Evolutionary conservation across 2,888 invertebrate genomes (phyloP).

Genomic region (Zaprionus bogoriensis): DNA sequence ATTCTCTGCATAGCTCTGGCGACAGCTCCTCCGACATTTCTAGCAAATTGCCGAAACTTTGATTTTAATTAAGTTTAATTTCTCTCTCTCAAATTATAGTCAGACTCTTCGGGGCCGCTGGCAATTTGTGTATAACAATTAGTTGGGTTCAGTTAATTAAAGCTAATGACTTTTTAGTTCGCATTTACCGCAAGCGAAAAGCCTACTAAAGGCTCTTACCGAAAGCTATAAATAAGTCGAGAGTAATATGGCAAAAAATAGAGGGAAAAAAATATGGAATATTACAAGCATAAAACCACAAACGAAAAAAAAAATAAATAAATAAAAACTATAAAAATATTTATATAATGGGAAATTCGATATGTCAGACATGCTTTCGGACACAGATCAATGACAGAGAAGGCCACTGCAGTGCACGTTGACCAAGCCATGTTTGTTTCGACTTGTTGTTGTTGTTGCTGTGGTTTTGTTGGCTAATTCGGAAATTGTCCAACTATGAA

Average conservation of each 20-base stretch:
- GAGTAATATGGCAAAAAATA: background rate
- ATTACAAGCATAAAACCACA: too few species aligned
- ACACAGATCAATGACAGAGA: slow-evolving; percentile 65
- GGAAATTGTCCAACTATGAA: slow-evolving; percentile 46
- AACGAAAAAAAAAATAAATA: too few species aligned
- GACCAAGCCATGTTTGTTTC: slow-evolving; percentile 14
- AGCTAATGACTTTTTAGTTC: slow-evolving; percentile 40
- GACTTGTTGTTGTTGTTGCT: slow-evolving; percentile 23
- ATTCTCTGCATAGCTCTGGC: background rate
- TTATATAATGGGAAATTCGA: slow-evolving; percentile 31
- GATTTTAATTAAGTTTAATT: slow-evolving; percentile 61
- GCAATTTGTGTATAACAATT: slow-evolving; percentile 59
- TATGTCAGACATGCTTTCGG: slow-evolving; percentile 45
- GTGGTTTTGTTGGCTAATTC: slow-evolving; percentile 56
- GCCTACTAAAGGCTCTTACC: background rate
- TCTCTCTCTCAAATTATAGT: slow-evolving; percentile 52
- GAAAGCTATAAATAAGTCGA: too few species aligned
- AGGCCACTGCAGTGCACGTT: slow-evolving; percentile 49
- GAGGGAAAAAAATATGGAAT: background rate
- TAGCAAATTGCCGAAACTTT: slow-evolving; percentile 8
- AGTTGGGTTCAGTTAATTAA: slow-evolving; percentile 58
- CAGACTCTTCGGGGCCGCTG: slow-evolving; percentile 30
- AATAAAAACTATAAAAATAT: background rate
- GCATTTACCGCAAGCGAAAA: slow-evolving; percentile 19
- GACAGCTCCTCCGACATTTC: background rate